Evolutionary conservation across 2,113 vertebrate genomes (phyloP).

Genomic region (Tychaedon coryphoeus): DNA sequence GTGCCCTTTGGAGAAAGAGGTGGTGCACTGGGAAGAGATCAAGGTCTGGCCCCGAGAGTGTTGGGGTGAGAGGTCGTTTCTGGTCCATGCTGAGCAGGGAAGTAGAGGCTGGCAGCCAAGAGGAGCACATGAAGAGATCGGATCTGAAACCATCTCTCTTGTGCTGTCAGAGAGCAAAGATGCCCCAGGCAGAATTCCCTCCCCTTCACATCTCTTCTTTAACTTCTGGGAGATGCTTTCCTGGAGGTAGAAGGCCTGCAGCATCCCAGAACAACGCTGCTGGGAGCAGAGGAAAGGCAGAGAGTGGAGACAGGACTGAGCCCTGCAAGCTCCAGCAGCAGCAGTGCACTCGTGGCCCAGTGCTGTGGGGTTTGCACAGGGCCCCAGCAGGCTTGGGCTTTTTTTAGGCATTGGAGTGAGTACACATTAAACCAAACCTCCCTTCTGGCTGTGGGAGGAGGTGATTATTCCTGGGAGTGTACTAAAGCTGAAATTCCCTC

Average conservation of each 20-base stretch:
- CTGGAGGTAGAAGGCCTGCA: not conserved
- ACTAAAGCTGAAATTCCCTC: not conserved
- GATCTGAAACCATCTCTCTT: not conserved
- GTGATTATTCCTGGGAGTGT: not conserved
- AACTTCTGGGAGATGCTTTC: not conserved
- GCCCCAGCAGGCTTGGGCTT: not conserved
- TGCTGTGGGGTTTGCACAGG: not conserved
- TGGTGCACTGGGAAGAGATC: not conserved
- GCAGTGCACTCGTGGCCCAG: fast-evolving
- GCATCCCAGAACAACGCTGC: not conserved
- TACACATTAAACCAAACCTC: not conserved
- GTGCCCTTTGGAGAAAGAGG: not conserved
- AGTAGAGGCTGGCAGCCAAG: not conserved
- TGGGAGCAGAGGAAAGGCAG: not conserved
- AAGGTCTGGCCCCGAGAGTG: not conserved
- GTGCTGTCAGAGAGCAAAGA: not conserved
- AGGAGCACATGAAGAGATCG: fast-evolving
- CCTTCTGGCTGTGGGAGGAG: not conserved
- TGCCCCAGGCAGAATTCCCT: not conserved
- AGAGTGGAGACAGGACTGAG: not conserved
- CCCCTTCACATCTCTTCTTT: not conserved
- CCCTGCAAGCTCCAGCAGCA: not conserved
- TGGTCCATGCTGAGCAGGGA: not conserved
- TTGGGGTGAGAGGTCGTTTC: not conserved
- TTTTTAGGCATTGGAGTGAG: not conserved